These are phyloP conservation scores for Poeciliopsis prolifica DNA, from an alignment of 2,113 vertebrate genomes.

Conservation along the genomic window DNA sequence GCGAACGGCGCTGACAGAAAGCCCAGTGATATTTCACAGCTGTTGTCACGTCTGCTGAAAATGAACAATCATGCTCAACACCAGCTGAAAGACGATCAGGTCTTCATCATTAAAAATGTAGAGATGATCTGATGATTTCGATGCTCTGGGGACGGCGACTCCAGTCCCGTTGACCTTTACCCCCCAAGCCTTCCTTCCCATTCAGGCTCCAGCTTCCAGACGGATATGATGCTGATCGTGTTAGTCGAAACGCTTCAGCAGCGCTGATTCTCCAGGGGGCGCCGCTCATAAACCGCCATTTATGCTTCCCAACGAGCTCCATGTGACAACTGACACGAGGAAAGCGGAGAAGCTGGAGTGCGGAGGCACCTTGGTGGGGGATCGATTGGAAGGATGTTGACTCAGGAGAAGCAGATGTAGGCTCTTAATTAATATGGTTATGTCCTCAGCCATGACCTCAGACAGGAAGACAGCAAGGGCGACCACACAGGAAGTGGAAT, in stretches of 20 bases:
- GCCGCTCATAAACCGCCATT: constrained; percentile 48
- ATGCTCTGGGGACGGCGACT: constrained; percentile 51
- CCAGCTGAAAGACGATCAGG: constrained; percentile 10
- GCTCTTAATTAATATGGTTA: constrained; percentile 78
- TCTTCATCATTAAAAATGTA: neutral
- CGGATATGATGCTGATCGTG: constrained; percentile 62
- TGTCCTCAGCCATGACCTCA: constrained; percentile 70
- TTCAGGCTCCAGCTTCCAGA: constrained; percentile 44
- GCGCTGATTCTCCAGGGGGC: constrained; percentile 34
- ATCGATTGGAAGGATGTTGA: constrained; percentile 68
- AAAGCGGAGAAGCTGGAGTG: constrained; percentile 39
- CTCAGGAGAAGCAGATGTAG: constrained; percentile 84
- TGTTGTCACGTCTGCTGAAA: constrained; percentile 21
- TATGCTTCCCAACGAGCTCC: constrained; percentile 54
- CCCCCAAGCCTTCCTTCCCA: constrained; percentile 30
- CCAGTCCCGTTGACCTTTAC: constrained; percentile 60
- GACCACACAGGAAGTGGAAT: constrained; percentile 74
- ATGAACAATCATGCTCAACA: constrained; percentile 27
- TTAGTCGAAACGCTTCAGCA: constrained; percentile 50
- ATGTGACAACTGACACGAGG: constrained; percentile 46
- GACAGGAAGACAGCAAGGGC: constrained; percentile 75
- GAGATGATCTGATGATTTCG: neutral
- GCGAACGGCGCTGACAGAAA: neutral
- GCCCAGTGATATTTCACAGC: constrained; percentile 15
- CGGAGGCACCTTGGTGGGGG: constrained; percentile 60